These are phyloP conservation scores for Saimiri boliviensis DNA, from an alignment of 2,113 vertebrate genomes.

Conservation along the genomic window DNA sequence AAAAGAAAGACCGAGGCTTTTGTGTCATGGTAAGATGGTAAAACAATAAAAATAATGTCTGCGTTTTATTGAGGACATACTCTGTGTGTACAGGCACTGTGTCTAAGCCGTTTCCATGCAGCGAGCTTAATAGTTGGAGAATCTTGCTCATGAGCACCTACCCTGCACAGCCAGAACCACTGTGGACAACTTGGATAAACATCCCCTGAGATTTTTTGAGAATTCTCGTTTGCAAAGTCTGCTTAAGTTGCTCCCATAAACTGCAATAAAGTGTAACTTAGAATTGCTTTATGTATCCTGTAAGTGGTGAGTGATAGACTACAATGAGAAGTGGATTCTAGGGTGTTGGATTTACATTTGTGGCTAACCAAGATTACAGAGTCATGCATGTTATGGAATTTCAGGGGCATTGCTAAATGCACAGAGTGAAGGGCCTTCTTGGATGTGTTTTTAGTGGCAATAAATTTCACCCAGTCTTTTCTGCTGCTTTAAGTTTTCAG, in stretches of 20 bases:
- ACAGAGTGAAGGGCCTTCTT: background rate
- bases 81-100: background rate
- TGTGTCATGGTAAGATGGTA: background rate
- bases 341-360: background rate
- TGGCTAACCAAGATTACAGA: background rate
- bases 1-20: background rate
- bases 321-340: background rate
- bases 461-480: background rate
- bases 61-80: background rate
- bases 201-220: background rate
- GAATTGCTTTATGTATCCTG: background rate
- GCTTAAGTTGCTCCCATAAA: background rate
- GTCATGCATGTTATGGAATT: background rate
- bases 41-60: background rate
- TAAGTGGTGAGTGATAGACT: background rate
- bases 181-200: background rate
- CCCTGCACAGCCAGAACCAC: background rate
- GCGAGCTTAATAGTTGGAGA: background rate
- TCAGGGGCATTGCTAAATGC: background rate
- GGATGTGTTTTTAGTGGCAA: background rate
- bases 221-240: background rate
- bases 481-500: background rate
- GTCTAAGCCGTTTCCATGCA: background rate
- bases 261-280: background rate
- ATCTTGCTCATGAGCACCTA: background rate